Evolutionary conservation across 2,888 invertebrate species (phyloP).

Genomic region (Augiades crinisus): DNA sequence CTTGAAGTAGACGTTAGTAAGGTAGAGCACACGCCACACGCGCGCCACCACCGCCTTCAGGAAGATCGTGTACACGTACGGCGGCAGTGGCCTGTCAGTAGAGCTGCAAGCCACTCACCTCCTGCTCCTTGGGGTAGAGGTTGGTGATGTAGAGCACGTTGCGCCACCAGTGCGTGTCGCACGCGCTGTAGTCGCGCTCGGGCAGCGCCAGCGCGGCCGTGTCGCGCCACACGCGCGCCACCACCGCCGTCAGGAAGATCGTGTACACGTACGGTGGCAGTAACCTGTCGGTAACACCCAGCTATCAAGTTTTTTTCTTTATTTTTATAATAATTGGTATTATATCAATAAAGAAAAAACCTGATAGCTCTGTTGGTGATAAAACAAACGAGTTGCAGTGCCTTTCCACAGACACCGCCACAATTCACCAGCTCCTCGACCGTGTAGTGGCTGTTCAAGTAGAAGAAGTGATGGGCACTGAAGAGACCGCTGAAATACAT

Average conservation of each 20-base stretch:
- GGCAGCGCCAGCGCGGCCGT: conserved; percentile 69
- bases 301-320: no score
- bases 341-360: no score
- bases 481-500: conserved; percentile 78
- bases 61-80: conserved; percentile 81
- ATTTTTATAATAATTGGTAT: no score
- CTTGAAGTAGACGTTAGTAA: conserved; percentile 81
- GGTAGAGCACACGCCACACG: conserved; percentile 69
- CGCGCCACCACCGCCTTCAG: conserved; percentile 67
- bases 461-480: conserved; percentile 83
- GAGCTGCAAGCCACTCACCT: conserved; percentile 77
- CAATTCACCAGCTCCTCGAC: conserved; percentile 69
- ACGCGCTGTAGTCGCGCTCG: conserved; percentile 78
- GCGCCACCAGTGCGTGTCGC: conserved; percentile 83
- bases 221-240: conserved; percentile 43
- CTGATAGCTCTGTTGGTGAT: conserved; percentile 80
- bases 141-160: conserved; percentile 84
- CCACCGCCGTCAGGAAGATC: conserved; percentile 74
- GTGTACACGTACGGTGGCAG: conserved; percentile 83
- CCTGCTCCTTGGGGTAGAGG: conserved; percentile 79
- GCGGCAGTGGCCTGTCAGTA: conserved; percentile 82
- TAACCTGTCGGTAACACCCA: conserved; percentile 77
- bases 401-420: conserved; percentile 67
- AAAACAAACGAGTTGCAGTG: conserved; percentile 75
- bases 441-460: conserved; percentile 72